Percentiles rank a stretch among this genome's conserved stretches.
Conservation (phyloP, 2,113 vertebrate genomes). For the Microcebus tavaratra region DNA sequence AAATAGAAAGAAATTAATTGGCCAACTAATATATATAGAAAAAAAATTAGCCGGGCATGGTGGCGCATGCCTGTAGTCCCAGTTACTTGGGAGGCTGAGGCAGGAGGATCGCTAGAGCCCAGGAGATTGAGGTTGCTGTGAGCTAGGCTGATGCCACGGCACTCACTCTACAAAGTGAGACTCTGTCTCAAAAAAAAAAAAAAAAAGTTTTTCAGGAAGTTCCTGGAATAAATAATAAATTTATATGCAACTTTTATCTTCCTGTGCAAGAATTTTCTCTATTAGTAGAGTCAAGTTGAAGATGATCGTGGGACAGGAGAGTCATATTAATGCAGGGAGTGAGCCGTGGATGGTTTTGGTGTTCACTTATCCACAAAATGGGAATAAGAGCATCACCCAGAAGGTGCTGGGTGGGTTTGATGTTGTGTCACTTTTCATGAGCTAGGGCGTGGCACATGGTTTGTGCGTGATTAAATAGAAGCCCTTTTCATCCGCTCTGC, state of each 20-base stretch:
- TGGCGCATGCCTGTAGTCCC: too few species aligned
- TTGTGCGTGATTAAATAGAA: neutral
- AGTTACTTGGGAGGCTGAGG: too few species aligned
- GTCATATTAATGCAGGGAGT: neutral
- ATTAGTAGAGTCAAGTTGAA: neutral
- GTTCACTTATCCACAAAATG: neutral
- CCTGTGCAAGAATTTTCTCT: neutral
- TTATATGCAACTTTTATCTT: neutral
- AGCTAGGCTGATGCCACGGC: too few species aligned
- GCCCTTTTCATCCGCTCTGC: neutral
- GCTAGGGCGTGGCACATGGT: neutral
- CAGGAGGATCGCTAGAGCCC: too few species aligned
- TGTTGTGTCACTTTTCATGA: rapidly evolving
- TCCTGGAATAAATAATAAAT: neutral
- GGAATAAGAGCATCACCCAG: too few species aligned
- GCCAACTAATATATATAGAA: too few species aligned
- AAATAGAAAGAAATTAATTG: too few species aligned
- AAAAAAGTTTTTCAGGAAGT: neutral
- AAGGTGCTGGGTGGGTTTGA: too few species aligned
- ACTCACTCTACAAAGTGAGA: too few species aligned
- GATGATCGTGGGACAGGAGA: neutral
- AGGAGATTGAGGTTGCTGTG: too few species aligned
- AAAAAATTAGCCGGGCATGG: too few species aligned
- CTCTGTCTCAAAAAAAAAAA: too few species aligned
- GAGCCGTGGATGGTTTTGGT: neutral